Evolutionary conservation across 2,797 vertebrate genomes (phyloP).

Genomic region (Adelosebastes latens): DNA sequence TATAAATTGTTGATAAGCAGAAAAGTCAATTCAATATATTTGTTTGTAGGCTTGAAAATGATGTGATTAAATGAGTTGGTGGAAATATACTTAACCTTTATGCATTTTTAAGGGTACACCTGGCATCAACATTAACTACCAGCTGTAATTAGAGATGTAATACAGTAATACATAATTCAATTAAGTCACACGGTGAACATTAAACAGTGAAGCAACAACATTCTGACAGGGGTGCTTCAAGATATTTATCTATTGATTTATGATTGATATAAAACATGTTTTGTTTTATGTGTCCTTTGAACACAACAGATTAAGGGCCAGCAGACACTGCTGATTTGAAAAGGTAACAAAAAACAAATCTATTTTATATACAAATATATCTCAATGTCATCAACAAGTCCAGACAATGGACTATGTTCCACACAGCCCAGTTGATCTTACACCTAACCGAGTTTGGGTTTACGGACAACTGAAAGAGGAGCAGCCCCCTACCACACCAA

Average conservation of each 20-base stretch:
- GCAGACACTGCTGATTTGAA: not conserved
- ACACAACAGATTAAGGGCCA: not conserved
- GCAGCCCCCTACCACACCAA: too few relatives aligned
- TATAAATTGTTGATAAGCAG: not conserved
- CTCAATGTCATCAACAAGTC: too few relatives aligned
- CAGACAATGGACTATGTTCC: too few relatives aligned
- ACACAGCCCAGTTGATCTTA: not conserved
- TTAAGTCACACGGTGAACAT: not conserved
- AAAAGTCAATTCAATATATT: not conserved
- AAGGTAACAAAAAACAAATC: not conserved
- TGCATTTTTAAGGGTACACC: not conserved
- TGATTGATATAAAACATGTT: not conserved
- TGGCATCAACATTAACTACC: not conserved
- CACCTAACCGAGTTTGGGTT: not conserved
- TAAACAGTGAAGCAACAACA: not conserved
- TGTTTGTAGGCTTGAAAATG: not conserved
- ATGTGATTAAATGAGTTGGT: not conserved
- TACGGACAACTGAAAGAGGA: accelerated
- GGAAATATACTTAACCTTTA: not conserved
- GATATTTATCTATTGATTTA: not conserved
- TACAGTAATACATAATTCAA: not conserved
- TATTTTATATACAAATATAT: too few relatives aligned
- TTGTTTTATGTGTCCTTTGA: not conserved
- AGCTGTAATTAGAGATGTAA: not conserved
- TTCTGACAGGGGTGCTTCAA: not conserved